phyloP scores from a whole-genome alignment of 2,797 vertebrate species.

The Chelmon rostratus region DNA sequence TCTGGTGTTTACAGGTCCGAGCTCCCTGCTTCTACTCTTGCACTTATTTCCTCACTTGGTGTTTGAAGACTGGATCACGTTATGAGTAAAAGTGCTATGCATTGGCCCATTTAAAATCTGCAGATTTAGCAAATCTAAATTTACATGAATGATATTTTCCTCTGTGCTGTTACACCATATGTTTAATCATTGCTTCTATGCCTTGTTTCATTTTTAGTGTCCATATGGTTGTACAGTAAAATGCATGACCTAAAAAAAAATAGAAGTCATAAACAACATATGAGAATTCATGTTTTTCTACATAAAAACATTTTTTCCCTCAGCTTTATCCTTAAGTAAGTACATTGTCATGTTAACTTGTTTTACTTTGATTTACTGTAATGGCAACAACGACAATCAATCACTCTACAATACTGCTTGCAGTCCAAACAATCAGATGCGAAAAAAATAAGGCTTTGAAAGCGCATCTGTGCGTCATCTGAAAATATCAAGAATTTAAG shows the following conservation, averaged over 20 bases:
- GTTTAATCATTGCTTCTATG: background rate
- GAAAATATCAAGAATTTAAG: constrained; percentile 2
- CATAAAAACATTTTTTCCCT: background rate
- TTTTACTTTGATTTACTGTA: background rate
- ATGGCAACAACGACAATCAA: background rate
- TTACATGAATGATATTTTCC: background rate
- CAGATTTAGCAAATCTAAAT: background rate
- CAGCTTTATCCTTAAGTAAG: background rate
- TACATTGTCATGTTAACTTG: background rate
- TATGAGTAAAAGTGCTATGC: background rate
- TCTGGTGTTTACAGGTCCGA: constrained; percentile 1
- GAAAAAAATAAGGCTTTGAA: background rate
- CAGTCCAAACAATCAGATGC: constrained; percentile 10
- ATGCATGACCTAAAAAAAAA: background rate
- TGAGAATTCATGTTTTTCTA: background rate
- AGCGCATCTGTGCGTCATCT: background rate
- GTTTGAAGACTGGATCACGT: constrained; percentile 1
- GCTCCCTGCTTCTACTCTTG: background rate
- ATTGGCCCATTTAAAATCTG: constrained; percentile 23
- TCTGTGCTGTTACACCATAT: background rate
- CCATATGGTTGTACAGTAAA: background rate
- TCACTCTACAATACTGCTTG: background rate
- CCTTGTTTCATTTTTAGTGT: background rate
- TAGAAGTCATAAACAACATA: background rate
- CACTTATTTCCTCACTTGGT: background rate